A percentile compares a stretch with the other conserved stretches of the same genome.
These are phyloP conservation scores for Bombus difficillimus DNA, from an alignment of 1,140 invertebrate genomes.

Conservation along the genomic window DNA sequence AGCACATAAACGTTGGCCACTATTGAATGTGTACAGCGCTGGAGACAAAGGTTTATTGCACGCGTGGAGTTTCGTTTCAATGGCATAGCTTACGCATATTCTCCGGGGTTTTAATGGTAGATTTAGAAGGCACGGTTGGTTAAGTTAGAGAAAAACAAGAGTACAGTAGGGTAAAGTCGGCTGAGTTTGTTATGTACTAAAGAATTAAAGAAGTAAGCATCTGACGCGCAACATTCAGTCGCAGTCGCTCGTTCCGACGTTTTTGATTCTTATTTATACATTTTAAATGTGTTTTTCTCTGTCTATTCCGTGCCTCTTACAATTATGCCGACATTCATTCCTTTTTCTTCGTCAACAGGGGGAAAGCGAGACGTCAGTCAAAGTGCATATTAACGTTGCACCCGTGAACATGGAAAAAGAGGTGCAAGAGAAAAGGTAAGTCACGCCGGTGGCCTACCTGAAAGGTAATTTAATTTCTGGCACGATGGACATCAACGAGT, in stretches of 20 bases:
- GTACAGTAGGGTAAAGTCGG: too few relatives aligned
- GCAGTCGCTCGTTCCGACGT: background rate
- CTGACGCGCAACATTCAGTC: background rate
- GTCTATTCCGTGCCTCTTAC: background rate
- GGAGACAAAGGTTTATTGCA: slow-evolving; percentile 5
- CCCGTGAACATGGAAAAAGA: background rate
- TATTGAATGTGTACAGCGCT: background rate
- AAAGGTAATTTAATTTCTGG: slow-evolving; percentile 44
- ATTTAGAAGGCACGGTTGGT: slow-evolving; percentile 4
- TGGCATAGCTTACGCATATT: slow-evolving; percentile 5
- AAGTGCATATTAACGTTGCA: slow-evolving; percentile 33
- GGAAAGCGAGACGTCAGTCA: slow-evolving; percentile 14
- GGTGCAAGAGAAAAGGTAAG: background rate
- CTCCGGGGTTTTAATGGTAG: slow-evolving; percentile 9
- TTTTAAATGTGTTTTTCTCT: slow-evolving; percentile 15
- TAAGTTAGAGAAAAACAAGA: background rate
- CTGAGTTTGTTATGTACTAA: background rate
- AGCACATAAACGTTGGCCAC: background rate
- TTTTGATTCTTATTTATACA: slow-evolving; percentile 38
- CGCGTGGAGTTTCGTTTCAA: slow-evolving; percentile 6
- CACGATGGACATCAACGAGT: slow-evolving; percentile 40
- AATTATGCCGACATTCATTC: slow-evolving; percentile 11
- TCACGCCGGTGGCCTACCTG: background rate
- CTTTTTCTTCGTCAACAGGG: background rate
- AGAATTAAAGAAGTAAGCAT: background rate